phyloP scores from a whole-genome alignment of 2,797 vertebrate species.

The Lepilemur ruficaudatus region DNA sequence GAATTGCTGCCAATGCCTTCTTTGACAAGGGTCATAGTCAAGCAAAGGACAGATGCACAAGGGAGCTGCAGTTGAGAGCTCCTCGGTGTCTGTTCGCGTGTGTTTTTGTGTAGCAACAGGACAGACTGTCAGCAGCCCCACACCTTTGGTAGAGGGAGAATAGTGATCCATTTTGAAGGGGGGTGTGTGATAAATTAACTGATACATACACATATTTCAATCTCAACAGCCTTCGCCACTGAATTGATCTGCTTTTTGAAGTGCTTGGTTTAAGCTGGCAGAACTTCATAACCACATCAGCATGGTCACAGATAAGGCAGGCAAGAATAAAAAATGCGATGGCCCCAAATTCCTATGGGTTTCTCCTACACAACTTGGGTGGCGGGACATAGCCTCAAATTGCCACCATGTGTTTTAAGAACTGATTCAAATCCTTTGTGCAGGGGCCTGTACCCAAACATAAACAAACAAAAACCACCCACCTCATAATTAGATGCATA shows the following conservation, averaged over 20 bases:
- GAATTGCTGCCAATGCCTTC: neutral
- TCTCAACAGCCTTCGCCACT: neutral
- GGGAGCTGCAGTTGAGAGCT: neutral
- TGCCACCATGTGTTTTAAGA: slow-evolving; percentile 46
- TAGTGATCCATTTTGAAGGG: neutral
- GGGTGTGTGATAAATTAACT: neutral
- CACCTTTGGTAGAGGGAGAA: neutral
- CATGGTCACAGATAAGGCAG: neutral
- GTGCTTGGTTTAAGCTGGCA: neutral
- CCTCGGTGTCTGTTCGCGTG: neutral
- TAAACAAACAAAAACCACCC: slow-evolving; percentile 10
- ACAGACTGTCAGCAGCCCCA: neutral
- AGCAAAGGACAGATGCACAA: neutral
- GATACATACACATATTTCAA: neutral
- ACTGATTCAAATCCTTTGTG: slow-evolving; percentile 13
- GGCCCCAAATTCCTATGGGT: neutral
- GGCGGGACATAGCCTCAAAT: slow-evolving; percentile 42
- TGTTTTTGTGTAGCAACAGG: neutral
- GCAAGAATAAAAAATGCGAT: neutral
- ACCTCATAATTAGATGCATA: neutral
- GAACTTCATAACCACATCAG: neutral
- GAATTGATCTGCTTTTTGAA: neutral
- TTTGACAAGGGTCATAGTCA: neutral
- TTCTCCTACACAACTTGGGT: slow-evolving; percentile 29
- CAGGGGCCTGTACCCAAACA: neutral